Base-by-base conservation (phyloP, 2,888 invertebrate species). In the Galeruca laticollis region DNA sequence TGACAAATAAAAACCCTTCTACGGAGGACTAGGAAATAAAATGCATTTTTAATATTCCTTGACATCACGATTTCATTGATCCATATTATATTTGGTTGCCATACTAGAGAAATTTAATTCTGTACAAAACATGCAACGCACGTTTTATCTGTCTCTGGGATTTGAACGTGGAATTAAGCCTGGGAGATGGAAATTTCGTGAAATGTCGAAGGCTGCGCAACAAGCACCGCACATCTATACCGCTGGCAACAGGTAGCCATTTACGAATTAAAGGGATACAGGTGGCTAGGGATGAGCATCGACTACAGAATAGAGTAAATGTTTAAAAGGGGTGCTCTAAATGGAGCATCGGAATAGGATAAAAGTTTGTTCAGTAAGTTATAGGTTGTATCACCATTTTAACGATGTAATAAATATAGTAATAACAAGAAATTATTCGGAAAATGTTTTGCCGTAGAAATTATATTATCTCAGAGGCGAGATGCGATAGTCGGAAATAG, bases 191-290 rank as follows among this genome's bases (percentile, higher is more conserved):
- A 51, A n/a, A 31, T 56, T 61, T 20, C 37, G 18, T 21, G 54
- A 63, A 43, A 37, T 63, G 54, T 63, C 54, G 54, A 63, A 63
- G 54, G 43, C 54, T 63, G 43, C 26, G 54, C 40, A 31, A 33
- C 63, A 13, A 54, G 54, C 54, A 52, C 62, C 15, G 51, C 11
- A 13, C 37, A 33, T 49, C 35, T 33, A 13, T 31, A 33, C 56
- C 21, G 33, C 31, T 56, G 9, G 64, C 65, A 66, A 66, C 65
- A 66, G 59, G 65, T 66, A 66, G 49, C 59, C 2, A 49, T 59
- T 59, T 66, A 56, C 49, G 15, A 59, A 33, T 47, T 49, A 35
- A 43, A 51, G 40, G 51, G 59, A 66, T 66, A 66, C 65, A 66
- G 65, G 65, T 66, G 65, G 65, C 51, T 18, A 18, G 47, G 8